These are phyloP conservation scores for Leptarthrus brevirostris DNA, from an alignment of 2,888 invertebrate genomes.

Conservation along the genomic window DNA sequence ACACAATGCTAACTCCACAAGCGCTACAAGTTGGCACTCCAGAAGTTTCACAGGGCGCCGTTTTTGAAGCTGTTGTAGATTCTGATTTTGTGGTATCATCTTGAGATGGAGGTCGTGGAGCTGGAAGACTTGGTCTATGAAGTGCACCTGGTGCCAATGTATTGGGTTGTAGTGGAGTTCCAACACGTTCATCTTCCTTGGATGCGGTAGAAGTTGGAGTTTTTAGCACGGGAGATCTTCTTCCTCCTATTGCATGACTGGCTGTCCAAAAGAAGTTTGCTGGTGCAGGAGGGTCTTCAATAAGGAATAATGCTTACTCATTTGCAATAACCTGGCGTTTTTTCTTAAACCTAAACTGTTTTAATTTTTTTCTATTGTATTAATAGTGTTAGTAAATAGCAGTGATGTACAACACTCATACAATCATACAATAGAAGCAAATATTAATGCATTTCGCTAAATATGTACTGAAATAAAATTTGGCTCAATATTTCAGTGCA, in stretches of 20 bases:
- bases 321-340: not conserved
- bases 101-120: slow-evolving; percentile 58
- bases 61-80: slow-evolving; percentile 16
- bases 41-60: slow-evolving; percentile 4
- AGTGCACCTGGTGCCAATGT: slow-evolving; percentile 70
- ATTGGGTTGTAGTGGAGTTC: slow-evolving; percentile 71
- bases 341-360: not conserved
- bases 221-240: slow-evolving; percentile 70
- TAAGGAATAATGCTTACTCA: slow-evolving; percentile 2
- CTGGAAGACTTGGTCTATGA: slow-evolving; percentile 69
- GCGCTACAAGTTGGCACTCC: slow-evolving; percentile 61
- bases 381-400: not conserved
- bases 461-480: no score
- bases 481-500: no score
- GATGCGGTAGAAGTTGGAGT: slow-evolving; percentile 62
- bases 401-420: not conserved
- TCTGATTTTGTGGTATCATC: slow-evolving; percentile 13
- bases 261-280: slow-evolving; percentile 77
- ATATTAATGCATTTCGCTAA: not conserved
- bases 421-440: not conserved
- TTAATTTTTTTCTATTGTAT: not conserved
- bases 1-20: slow-evolving; percentile 67
- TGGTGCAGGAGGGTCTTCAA: slow-evolving; percentile 63
- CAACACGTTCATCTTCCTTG: slow-evolving; percentile 63
- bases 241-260: slow-evolving; percentile 79